Base-by-base conservation (phyloP, 2,888 invertebrate species). In the Notodonta ziczac region DNA sequence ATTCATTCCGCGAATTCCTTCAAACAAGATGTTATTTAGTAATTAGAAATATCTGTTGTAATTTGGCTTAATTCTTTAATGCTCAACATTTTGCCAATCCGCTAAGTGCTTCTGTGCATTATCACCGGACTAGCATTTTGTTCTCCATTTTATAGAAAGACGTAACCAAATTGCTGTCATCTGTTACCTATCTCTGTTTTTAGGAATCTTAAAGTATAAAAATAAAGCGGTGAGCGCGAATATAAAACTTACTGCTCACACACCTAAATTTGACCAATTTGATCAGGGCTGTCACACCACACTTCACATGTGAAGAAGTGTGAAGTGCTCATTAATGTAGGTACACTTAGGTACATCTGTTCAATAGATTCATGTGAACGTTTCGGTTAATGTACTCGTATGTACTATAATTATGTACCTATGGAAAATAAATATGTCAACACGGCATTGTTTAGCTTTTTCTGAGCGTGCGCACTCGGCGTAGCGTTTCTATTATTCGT, bases 401-500 rank as follows among this genome's bases (percentile, higher is more conserved):
- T n/a, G 46, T 46, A 46, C n/a, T 24, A 24, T 24, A 24, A 46
- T 46, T 46, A 46, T 53, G 52, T 57, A 24, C 24, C 24, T 24
- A 53, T 48, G 16, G 14, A 50, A 32, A 53, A 32, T 53, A 53
- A 32, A 57, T 57, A 50, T 39, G 57, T 48, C 40, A 24, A 12
- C 46, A 46, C 40, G 32, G 32, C 48, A 46, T 67, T 72, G 70
- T 66, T 68, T 72, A 63, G 68, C 71, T 75, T 77, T 73, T 67
- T 65, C 66, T 70, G 65, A 69, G 59, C 72, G 73, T 75, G 76
- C 56, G 69, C 77, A 70, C 55, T 63, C 62, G 57, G 58, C 78
- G 77, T 77, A 61, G 68, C 76, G 72, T 68, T 61, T 74, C 65
- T 63, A 69, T 82, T 83, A 81, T 83, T 66, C 70, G 73, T 60